Evolutionary conservation across 2,888 invertebrate genomes (phyloP).

Genomic region (Drosophila subquinaria): DNA sequence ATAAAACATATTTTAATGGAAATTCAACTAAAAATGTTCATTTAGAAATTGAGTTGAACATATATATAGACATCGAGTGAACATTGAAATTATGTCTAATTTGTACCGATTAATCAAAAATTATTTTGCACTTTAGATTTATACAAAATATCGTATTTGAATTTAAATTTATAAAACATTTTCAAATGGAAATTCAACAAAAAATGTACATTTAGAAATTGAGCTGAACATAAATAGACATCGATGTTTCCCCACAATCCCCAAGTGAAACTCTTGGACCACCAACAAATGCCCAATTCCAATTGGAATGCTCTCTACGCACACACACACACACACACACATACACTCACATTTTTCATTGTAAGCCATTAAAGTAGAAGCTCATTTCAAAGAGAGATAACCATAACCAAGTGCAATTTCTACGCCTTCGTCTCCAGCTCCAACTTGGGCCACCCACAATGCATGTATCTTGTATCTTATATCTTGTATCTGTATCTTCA

Average conservation of each 20-base stretch:
- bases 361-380: constrained; percentile 70
- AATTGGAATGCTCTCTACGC: neutral
- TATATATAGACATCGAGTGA: neutral
- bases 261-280: constrained; percentile 19
- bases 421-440: constrained; percentile 6
- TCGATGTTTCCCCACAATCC: neutral
- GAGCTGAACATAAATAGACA: neutral
- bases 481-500: constrained; percentile 47
- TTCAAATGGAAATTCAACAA: no score
- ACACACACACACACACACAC: constrained; percentile 6
- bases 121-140: no score
- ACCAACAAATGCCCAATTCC: constrained; percentile 15
- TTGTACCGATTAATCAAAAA: no score
- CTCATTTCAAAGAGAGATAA: constrained; percentile 40
- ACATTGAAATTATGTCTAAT: no score
- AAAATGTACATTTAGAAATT: neutral
- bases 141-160: no score
- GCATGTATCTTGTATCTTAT: constrained; percentile 6
- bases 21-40: neutral
- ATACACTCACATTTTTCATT: constrained; percentile 49
- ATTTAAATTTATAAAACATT: no score
- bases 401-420: constrained; percentile 6
- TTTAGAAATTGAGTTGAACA: neutral
- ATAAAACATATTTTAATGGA: no score
- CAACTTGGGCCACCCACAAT: constrained; percentile 70